Percentiles rank a stretch among this genome's conserved stretches.
These are phyloP conservation scores for Oplegnathus fasciatus DNA, from an alignment of 2,113 vertebrate species.

Conservation along the genomic window DNA sequence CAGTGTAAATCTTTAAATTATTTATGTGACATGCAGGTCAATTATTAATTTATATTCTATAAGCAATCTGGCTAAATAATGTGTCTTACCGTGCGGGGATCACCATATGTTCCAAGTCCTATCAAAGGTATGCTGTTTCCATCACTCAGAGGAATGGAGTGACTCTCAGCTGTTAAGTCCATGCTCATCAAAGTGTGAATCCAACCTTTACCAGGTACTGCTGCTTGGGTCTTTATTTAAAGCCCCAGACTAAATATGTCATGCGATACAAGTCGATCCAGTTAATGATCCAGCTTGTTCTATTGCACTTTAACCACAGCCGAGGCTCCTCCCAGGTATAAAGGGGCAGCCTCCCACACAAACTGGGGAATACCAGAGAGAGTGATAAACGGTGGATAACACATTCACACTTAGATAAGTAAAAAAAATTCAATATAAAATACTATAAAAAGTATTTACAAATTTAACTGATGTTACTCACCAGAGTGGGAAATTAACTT, in stretches of 20 bases:
- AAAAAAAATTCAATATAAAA: no score
- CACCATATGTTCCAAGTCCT: conserved; percentile 89
- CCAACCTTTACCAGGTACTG: background rate
- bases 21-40: background rate
- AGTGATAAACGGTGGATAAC: background rate
- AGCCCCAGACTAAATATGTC: no score
- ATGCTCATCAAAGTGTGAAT: conserved; percentile 64
- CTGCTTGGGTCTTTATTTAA: background rate
- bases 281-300: background rate
- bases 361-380: background rate
- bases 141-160: conserved; percentile 87
- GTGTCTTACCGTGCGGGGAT: conserved; percentile 84
- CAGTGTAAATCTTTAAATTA: background rate
- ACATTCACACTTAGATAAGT: background rate
- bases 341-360: background rate
- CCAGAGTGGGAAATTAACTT: no score
- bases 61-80: background rate
- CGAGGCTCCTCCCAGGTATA: conserved; percentile 46
- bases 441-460: no score
- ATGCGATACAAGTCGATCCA: background rate
- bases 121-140: conserved; percentile 91
- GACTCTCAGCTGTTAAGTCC: conserved; percentile 81
- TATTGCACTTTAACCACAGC: background rate
- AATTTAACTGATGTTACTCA: no score
- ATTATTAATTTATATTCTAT: background rate